Percentiles rank a stretch among this genome's conserved stretches.
Evolutionary conservation across 2,113 vertebrate species (phyloP).

Genomic region (Cyprinodon tularosa): DNA sequence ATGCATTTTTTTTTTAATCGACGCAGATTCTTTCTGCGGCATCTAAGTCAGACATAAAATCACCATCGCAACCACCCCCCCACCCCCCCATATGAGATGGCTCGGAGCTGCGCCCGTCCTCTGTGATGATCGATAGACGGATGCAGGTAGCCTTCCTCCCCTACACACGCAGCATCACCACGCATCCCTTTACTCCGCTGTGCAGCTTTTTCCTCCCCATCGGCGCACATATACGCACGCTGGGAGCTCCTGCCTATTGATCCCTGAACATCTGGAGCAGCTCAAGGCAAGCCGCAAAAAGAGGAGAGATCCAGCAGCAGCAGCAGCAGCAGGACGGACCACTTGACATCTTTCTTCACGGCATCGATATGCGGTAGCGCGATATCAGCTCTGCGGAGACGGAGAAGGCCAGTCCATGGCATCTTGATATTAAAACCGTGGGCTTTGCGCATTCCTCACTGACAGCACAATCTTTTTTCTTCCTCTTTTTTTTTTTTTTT

Average conservation of each 20-base stretch:
- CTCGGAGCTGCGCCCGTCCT: conserved; percentile 60
- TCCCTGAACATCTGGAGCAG: conserved; percentile 73
- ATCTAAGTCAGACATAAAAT: conserved; percentile 27
- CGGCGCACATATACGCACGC: conserved; percentile 46
- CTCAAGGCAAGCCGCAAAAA: conserved; percentile 56
- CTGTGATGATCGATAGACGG: conserved; percentile 74
- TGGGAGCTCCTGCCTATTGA: conserved; percentile 57
- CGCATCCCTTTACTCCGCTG: conserved; percentile 62
- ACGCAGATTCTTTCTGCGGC: not conserved
- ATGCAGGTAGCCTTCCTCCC: conserved; percentile 75
- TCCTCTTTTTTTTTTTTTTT: not conserved
- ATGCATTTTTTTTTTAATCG: not conserved
- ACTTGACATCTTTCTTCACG: conserved; percentile 75
- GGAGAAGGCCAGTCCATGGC: conserved; percentile 78
- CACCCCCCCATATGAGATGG: conserved; percentile 33
- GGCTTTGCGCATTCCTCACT: conserved; percentile 73
- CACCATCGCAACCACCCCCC: conserved; percentile 30
- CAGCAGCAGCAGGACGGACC: conserved; percentile 61
- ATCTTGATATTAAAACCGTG: conserved; percentile 72
- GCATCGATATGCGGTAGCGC: conserved; percentile 78
- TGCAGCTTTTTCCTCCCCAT: conserved; percentile 50
- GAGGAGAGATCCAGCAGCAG: conserved; percentile 49
- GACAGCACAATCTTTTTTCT: conserved; percentile 41
- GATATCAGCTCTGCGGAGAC: conserved; percentile 79
- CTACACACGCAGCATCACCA: conserved; percentile 68